phyloP scores from a whole-genome alignment of 1,140 invertebrate genomes.

The Pachypeltis micranthus region DNA sequence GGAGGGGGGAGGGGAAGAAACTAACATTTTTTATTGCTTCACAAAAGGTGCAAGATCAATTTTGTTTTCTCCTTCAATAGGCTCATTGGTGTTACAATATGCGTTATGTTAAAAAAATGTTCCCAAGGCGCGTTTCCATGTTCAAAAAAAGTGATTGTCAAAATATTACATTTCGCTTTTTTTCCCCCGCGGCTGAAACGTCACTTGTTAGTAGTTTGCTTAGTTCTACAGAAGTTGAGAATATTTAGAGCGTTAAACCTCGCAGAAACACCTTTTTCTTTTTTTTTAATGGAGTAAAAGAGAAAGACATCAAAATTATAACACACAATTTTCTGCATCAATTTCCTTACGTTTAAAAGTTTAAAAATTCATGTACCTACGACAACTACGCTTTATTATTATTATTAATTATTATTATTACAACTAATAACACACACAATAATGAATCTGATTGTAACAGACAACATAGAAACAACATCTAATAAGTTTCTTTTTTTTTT shows the following conservation, averaged over 20 bases:
- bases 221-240: background rate
- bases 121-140: background rate
- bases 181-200: background rate
- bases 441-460: conserved; percentile 23
- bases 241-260: conserved; percentile 1
- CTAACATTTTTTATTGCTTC: too few species aligned
- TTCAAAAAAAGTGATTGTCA: conserved; percentile 1
- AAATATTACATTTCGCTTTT: conserved; percentile 5
- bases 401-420: background rate
- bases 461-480: conserved; percentile 24
- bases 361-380: conserved; percentile 18
- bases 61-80: too few species aligned
- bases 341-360: conserved; percentile 17
- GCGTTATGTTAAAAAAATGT: background rate
- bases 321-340: conserved; percentile 13
- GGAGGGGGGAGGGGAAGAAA: too few species aligned
- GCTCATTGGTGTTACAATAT: background rate
- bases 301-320: conserved; percentile 5
- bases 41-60: too few species aligned
- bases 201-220: background rate
- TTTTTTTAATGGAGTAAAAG: conserved; percentile 9
- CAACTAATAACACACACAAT: conserved; percentile 20
- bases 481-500: conserved; percentile 26
- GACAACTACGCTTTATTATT: background rate
- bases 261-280: conserved; percentile 17